Conservation (phyloP, 2,113 vertebrate genomes). For the Carassius gibelio region DNA sequence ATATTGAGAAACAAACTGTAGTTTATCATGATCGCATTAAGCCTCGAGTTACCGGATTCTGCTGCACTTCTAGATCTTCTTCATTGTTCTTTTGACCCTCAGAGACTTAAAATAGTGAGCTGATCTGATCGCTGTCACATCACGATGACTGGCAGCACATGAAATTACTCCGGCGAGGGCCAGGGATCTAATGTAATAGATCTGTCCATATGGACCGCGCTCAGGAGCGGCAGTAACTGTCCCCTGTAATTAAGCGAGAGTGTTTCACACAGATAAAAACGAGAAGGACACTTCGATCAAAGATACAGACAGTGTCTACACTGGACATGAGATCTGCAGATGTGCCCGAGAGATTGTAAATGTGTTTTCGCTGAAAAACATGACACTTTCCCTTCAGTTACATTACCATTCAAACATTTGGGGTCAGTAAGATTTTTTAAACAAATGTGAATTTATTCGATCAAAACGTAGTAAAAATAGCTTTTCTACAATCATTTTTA, state of each 20-base stretch:
- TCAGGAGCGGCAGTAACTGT: conserved; percentile 3
- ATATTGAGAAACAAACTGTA: conserved; percentile 21
- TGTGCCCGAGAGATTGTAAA: neutral
- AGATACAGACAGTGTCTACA: neutral
- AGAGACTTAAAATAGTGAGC: neutral
- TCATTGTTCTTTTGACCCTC: neutral
- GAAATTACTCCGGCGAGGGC: conserved; percentile 16
- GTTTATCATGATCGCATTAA: conserved; percentile 19
- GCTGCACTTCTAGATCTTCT: neutral
- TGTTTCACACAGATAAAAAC: neutral
- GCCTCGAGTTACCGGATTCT: neutral
- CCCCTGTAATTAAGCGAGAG: conserved; percentile 43
- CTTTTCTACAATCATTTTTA: too few species aligned
- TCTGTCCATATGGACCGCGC: neutral
- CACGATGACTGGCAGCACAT: conserved; percentile 32
- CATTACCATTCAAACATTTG: neutral
- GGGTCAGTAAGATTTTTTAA: too few species aligned
- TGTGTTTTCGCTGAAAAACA: neutral
- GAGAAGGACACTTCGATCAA: conserved; percentile 32
- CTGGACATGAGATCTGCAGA: neutral
- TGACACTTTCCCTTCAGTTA: neutral
- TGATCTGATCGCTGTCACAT: conserved; percentile 10
- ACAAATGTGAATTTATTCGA: neutral
- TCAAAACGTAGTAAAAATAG: neutral
- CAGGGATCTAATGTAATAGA: conserved; percentile 1